These are phyloP conservation scores for Amphipyra tragopoginis DNA, from an alignment of 2,888 invertebrate species.

Conservation along the genomic window DNA sequence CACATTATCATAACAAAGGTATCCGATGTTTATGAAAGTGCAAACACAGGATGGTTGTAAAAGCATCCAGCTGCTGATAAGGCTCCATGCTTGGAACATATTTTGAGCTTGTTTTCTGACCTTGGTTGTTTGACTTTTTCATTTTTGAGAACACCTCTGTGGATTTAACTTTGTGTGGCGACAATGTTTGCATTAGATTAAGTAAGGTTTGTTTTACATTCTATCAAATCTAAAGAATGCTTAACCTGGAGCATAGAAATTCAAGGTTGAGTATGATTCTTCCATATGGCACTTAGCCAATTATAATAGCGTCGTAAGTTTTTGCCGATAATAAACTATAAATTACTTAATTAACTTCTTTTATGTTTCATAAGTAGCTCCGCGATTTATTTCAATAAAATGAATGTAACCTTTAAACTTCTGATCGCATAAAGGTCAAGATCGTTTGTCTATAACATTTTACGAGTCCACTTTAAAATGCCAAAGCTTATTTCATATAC, in stretches of 20 bases:
- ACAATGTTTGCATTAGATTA: constrained; percentile 45
- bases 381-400: constrained; percentile 56
- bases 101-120: constrained; percentile 53
- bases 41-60: constrained; percentile 71
- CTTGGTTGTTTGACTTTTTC: constrained; percentile 35
- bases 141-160: constrained; percentile 34
- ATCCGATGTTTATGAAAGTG: constrained; percentile 71
- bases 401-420: constrained; percentile 60
- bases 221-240: constrained; percentile 26
- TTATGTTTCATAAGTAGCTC: constrained; percentile 42
- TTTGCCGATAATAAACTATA: constrained; percentile 23
- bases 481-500: constrained; percentile 48
- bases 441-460: constrained; percentile 57
- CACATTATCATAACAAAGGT: constrained; percentile 65
- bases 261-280: constrained; percentile 29
- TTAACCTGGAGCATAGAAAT: constrained; percentile 22
- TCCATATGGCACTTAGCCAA: constrained; percentile 39
- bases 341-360: constrained; percentile 46
- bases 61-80: constrained; percentile 70
- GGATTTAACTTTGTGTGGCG: constrained; percentile 34
- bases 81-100: constrained; percentile 23
- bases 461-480: constrained; percentile 61
- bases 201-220: constrained; percentile 20
- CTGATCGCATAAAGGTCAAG: constrained; percentile 66
- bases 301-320: constrained; percentile 27